Evolutionary conservation across 2,113 vertebrate genomes (phyloP), one percentile per base, ranked within the genome.

Genomic region (Ailuropoda melanoleuca): DNA sequence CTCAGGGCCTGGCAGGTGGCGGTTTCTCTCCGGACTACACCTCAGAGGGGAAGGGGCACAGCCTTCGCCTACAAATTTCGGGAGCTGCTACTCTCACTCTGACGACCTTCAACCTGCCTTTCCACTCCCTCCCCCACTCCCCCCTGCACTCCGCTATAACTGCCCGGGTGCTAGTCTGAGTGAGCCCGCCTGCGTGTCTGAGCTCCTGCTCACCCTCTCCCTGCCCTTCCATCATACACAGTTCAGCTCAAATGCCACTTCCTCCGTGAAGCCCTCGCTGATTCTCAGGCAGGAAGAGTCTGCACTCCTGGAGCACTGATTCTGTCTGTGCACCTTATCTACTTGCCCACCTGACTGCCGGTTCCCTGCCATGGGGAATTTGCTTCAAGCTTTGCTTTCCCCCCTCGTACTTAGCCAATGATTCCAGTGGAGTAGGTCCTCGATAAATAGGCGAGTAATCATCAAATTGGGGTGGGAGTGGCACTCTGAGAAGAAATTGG

Each of bases 301-400:
- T 43, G 43, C 43, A 43, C 43, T 88, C 60, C 37, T 34, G 56
- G 86, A 58, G 31, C 55, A 11, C n/a, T n/a, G 3, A 5, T n/a
- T 23, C 26, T 77, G 87, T 29, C 15, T 24, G 2, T 55, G 14
- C 66, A 37, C 3, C 66, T 31, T 46, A 8, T 6, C 12, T 5
- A 37, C 2, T 58, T 53, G 13, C 17, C 12, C 0, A 4, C 3
- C 14, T 24, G 24, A 58, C 12, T 5, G 4, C 19, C 56, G 48
- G 19, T 31, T 50, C 23, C 77, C 48, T 66, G 43, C 39, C 74
- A 8, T 26, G 29, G 48, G 17, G 19, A 74, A 21, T 74, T 68
- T 43, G 37, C 91, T 53, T 58, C 66, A 37, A 50, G 14, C 43
- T 90, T 83, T 95, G 43, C 56, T 89, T 84, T 53, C 8, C 39